Conservation (phyloP, 2,888 invertebrate species). For the Trypoxylon attenuatum region DNA sequence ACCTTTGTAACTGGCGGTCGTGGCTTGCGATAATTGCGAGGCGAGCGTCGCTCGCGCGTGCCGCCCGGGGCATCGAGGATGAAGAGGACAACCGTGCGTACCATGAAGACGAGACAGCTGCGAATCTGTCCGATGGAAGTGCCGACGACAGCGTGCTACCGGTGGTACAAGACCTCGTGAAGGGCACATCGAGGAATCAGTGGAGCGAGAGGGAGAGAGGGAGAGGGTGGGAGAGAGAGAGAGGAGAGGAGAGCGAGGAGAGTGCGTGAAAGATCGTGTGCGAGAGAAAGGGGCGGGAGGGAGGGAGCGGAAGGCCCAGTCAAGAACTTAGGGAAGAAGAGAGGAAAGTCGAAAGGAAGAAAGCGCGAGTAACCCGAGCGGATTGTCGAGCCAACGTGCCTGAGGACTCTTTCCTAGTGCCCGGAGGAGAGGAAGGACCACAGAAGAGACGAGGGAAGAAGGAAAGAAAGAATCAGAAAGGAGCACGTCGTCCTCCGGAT, state of each 20-base stretch:
- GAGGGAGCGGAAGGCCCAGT: not conserved
- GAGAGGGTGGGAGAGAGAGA: not conserved
- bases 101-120: constrained; percentile 60
- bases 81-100: constrained; percentile 57
- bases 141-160: constrained; percentile 56
- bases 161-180: constrained; percentile 66
- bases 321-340: not conserved
- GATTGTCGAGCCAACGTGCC: not conserved
- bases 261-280: not conserved
- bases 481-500: no score
- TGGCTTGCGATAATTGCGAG: constrained; percentile 43
- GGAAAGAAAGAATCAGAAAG: no score
- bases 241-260: not conserved
- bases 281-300: not conserved
- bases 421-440: constrained; percentile 12
- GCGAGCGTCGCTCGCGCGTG: constrained; percentile 23
- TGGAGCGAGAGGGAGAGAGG: constrained; percentile 2
- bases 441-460: not conserved
- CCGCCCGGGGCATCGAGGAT: constrained; percentile 48
- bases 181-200: constrained; percentile 7
- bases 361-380: not conserved
- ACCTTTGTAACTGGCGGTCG: constrained; percentile 42
- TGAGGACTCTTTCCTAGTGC: not conserved
- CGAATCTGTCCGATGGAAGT: constrained; percentile 57
- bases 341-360: constrained; percentile 2